Conservation (phyloP, 2,888 invertebrate genomes). For the Drosophila seclusa region DNA sequence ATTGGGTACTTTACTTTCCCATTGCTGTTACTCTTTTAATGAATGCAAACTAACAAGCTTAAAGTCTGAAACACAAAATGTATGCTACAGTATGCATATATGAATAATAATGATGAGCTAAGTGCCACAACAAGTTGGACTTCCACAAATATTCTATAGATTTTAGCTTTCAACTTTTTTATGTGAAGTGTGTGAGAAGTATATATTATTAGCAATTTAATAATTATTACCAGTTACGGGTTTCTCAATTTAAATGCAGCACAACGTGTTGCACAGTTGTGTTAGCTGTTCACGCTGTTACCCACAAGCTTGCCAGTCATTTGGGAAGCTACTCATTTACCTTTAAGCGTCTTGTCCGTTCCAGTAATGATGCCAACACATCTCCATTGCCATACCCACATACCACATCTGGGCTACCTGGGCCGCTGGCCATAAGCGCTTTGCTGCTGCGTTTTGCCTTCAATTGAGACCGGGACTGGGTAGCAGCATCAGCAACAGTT, state of each 20-base stretch:
- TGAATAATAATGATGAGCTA: neutral
- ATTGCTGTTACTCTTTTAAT: neutral
- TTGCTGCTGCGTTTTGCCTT: slow-evolving; percentile 27
- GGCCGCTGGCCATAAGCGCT: slow-evolving; percentile 62
- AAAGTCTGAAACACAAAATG: neutral
- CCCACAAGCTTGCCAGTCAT: slow-evolving; percentile 37
- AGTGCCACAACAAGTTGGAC: neutral
- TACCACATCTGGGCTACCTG: slow-evolving; percentile 40
- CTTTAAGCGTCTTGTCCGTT: slow-evolving; percentile 67
- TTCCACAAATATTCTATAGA: neutral
- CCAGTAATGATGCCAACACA: slow-evolving; percentile 43
- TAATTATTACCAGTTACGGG: slow-evolving; percentile 17
- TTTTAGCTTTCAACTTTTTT: neutral
- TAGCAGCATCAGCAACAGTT: slow-evolving; percentile 60
- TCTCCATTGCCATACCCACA: slow-evolving; percentile 12
- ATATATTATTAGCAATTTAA: slow-evolving; percentile 9
- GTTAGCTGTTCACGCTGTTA: slow-evolving; percentile 12
- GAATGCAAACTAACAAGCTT: neutral
- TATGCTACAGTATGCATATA: neutral
- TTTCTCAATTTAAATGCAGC: slow-evolving; percentile 41
- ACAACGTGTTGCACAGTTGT: slow-evolving; percentile 14
- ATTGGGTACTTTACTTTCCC: neutral
- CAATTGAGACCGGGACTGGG: slow-evolving; percentile 32
- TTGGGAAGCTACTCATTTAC: slow-evolving; percentile 59
- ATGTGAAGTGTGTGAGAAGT: neutral